Base-by-base conservation (phyloP, 2,113 vertebrate genomes). In the Sakesphorus luctuosus region DNA sequence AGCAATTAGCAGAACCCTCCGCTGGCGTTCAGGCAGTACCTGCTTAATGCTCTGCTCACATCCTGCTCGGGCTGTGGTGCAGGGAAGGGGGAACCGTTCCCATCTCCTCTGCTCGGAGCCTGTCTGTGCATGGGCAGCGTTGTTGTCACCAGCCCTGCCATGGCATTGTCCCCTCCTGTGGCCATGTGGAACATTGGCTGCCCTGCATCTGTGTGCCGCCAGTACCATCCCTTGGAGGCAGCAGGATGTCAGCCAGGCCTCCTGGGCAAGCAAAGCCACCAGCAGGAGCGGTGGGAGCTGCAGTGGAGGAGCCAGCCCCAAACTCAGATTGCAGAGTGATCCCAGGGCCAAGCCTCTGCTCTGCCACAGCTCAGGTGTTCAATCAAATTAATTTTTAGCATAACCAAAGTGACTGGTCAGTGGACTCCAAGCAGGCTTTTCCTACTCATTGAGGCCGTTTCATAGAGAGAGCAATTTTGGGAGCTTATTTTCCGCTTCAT, bases 401-500 rank as follows among this genome's bases (percentile, higher is more conserved):
- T 46, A 55, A 87, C 68, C 89, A 76, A 95, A 96, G 92, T 73
- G 91, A 94, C 72, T 92, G 96, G 97, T 96, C 98, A 98, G 94
- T 96, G 94, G 96, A 94, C 96, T 96, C 95, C 96, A 96, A 97
- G 97, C 29, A 14, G 96, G 87, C 81, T 97, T 96, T 96, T 97
- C 96, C 97, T 94, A 89, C 95, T 97, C 98, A 96, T 74, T 97
- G 97, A 98, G 96, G 97, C 91, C 33, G 9, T 97, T 97, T 97
- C 68, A 78, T 72, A 94, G 97, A 13, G 63, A 97, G 96, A 95
- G 96, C 97, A 98, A 92, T 98, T 98, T 97, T 94, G 95, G 96
- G 96, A 98, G 97, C 98, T 98, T 98, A 98, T 98, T 98, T 98
- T 98, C 98, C 96, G 97, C 97, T 97, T 97, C 97, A 98, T 97